Conservation (phyloP, 1,140 invertebrate genomes). For the Delia radicum region DNA sequence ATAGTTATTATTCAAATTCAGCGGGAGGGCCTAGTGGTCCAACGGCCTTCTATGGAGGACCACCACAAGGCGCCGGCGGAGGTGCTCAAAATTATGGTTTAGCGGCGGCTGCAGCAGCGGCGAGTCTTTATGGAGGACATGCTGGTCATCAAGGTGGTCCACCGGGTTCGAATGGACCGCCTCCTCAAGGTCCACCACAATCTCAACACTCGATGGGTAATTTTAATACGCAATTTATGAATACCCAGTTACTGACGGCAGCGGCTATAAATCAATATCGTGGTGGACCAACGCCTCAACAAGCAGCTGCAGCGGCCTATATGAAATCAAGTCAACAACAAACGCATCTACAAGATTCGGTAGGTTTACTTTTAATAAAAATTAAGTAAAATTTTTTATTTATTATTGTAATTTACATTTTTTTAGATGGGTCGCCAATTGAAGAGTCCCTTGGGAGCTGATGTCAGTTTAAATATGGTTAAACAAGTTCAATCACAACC, state of each 20-base stretch:
- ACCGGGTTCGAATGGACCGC: slow-evolving; percentile 42
- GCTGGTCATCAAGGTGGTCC: slow-evolving; percentile 46
- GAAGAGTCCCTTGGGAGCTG: slow-evolving; percentile 61
- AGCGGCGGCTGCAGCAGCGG: slow-evolving; percentile 57
- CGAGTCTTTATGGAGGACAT: slow-evolving; percentile 58
- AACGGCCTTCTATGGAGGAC: slow-evolving; percentile 49
- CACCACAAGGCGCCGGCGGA: slow-evolving; percentile 55
- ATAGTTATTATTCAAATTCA: slow-evolving; percentile 62
- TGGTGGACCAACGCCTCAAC: slow-evolving; percentile 56
- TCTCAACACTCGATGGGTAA: slow-evolving; percentile 54
- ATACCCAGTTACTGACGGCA: slow-evolving; percentile 51
- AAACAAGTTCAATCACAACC: slow-evolving; percentile 59
- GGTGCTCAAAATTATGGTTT: slow-evolving; percentile 60
- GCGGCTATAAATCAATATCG: slow-evolving; percentile 52
- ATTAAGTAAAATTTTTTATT: neutral
- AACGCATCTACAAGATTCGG: slow-evolving; percentile 57
- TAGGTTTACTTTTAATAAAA: slow-evolving; percentile 36
- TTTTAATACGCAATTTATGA: slow-evolving; percentile 55
- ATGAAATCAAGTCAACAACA: slow-evolving; percentile 63
- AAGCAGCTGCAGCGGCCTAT: slow-evolving; percentile 56
- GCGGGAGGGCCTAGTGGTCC: slow-evolving; percentile 58
- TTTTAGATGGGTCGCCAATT: slow-evolving; percentile 57
- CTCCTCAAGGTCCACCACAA: slow-evolving; percentile 36
- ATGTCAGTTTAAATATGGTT: slow-evolving; percentile 50
- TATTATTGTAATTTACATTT: neutral